Conservation (phyloP, 2,888 invertebrate genomes). For the Andrena bicolor region DNA sequence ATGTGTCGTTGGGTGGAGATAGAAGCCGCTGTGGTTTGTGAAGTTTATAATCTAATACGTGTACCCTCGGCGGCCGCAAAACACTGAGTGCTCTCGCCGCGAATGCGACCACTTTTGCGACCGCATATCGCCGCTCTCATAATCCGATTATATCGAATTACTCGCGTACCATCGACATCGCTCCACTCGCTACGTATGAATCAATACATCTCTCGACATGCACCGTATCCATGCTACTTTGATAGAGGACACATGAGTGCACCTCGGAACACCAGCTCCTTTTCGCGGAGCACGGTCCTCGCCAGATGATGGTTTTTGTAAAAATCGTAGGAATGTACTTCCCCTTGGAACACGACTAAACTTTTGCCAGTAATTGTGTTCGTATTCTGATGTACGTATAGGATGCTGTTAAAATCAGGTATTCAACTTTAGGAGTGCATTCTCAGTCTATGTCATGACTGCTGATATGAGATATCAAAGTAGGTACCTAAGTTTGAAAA, state of each 20-base stretch:
- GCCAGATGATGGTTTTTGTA: not conserved
- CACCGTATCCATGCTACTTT: slow-evolving; percentile 56
- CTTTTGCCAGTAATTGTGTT: too few relatives aligned
- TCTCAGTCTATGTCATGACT: too few relatives aligned
- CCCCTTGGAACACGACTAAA: too few relatives aligned
- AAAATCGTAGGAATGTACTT: not conserved
- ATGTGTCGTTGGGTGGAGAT: slow-evolving; percentile 75
- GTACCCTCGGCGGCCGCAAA: slow-evolving; percentile 79
- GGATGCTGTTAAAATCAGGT: too few relatives aligned
- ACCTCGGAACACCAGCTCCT: not conserved
- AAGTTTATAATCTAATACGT: slow-evolving; percentile 84
- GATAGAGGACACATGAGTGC: slow-evolving; percentile 44
- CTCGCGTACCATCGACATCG: slow-evolving; percentile 73
- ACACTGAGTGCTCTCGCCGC: slow-evolving; percentile 83
- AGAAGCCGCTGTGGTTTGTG: slow-evolving; percentile 79
- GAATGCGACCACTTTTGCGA: slow-evolving; percentile 80
- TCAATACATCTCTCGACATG: slow-evolving; percentile 63
- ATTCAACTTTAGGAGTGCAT: too few relatives aligned
- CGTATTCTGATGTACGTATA: too few relatives aligned
- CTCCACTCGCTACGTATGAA: slow-evolving; percentile 57
- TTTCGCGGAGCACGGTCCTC: not conserved
- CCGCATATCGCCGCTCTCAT: slow-evolving; percentile 81
- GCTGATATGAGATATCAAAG: too few relatives aligned
- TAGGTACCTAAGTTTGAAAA: too few relatives aligned
- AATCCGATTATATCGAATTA: slow-evolving; percentile 84